These are phyloP conservation scores for Chelonia mydas DNA, from an alignment of 2,797 vertebrate genomes.

Conservation along the genomic window DNA sequence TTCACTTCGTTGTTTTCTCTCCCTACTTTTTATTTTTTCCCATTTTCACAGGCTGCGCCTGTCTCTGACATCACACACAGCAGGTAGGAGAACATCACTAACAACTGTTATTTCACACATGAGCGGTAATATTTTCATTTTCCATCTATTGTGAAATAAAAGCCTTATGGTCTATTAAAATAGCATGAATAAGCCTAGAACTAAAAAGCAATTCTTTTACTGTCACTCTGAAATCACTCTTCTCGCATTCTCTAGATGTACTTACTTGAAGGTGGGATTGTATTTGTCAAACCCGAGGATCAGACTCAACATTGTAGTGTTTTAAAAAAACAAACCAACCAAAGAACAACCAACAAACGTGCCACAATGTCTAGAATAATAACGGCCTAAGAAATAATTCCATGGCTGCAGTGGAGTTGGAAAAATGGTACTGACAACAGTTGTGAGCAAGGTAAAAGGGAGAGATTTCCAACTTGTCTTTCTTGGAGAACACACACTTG, in stretches of 20 bases:
- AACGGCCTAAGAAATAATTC: neutral
- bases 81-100: conserved; percentile 10
- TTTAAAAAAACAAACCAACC: neutral
- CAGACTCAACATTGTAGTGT: neutral
- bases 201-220: neutral
- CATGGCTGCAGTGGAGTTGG: neutral
- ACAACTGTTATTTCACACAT: neutral
- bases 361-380: neutral
- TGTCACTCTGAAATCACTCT: neutral
- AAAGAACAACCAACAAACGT: neutral
- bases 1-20: neutral
- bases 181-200: neutral
- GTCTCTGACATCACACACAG: neutral
- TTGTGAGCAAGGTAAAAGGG: neutral
- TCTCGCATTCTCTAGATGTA: neutral
- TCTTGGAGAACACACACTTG: neutral
- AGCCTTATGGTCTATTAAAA: neutral
- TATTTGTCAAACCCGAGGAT: neutral
- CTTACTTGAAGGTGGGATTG: neutral
- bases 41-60: neutral
- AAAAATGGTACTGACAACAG: neutral
- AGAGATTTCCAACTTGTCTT: neutral
- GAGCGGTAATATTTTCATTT: conserved; percentile 10
- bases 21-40: neutral
- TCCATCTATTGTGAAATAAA: neutral